Percentiles rank a stretch among this genome's conserved stretches.
Conservation (phyloP, 2,113 vertebrate species). For the Dolichallabes microphthalmus region DNA sequence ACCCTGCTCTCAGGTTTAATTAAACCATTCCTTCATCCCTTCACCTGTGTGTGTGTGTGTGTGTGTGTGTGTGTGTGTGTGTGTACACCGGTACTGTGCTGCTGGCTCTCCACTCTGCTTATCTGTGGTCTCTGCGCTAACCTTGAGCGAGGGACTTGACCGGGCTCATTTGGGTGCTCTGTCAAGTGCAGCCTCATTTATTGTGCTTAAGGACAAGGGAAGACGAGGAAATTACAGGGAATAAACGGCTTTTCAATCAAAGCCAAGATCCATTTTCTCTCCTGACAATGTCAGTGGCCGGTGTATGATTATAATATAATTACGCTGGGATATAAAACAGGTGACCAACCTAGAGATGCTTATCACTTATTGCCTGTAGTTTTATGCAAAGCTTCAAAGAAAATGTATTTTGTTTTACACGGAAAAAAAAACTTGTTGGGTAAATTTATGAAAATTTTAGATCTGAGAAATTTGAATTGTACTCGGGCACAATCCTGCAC, state of each 20-base stretch:
- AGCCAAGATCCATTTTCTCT: constrained; percentile 30
- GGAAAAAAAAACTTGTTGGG: neutral
- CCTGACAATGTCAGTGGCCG: constrained; percentile 35
- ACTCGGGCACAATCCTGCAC: neutral
- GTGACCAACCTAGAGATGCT: constrained; percentile 24
- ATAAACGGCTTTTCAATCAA: constrained; percentile 52
- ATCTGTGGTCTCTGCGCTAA: constrained; percentile 44
- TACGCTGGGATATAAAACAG: constrained; percentile 31
- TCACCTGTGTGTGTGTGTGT: constrained; percentile 18
- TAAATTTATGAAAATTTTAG: neutral
- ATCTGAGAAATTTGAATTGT: neutral
- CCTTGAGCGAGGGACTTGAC: constrained; percentile 55
- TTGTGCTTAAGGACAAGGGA: constrained; percentile 45
- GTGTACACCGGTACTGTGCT: neutral
- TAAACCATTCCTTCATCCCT: constrained; percentile 37
- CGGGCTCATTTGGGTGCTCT: constrained; percentile 41
- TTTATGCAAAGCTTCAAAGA: constrained; percentile 9
- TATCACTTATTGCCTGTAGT: constrained; percentile 27
- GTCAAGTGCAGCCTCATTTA: constrained; percentile 44
- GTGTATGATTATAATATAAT: constrained; percentile 48
- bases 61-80: constrained; percentile 7
- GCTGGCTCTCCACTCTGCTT: constrained; percentile 23
- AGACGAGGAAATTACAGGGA: constrained; percentile 46
- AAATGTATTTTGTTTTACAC: neutral
- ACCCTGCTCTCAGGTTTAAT: constrained; percentile 44